Conservation (phyloP, 2,113 vertebrate genomes). For the Galemys pyrenaicus region DNA sequence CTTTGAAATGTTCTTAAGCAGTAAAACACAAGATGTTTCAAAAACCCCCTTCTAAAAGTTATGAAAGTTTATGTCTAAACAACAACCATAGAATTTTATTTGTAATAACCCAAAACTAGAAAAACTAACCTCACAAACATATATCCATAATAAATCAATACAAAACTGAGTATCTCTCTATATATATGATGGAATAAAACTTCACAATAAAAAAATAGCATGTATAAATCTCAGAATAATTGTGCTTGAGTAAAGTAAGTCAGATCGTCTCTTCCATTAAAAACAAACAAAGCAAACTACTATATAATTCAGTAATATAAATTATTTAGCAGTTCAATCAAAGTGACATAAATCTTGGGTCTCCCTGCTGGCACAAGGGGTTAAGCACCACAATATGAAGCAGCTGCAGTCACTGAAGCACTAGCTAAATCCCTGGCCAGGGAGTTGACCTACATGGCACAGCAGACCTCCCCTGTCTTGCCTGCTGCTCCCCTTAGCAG, state of each 20-base stretch:
- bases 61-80: neutral
- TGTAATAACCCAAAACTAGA: neutral
- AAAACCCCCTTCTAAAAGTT: neutral
- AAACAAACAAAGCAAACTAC: neutral
- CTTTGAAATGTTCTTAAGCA: neutral
- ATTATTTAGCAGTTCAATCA: neutral
- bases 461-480: too few species aligned
- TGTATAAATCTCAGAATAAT: neutral
- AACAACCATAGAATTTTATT: neutral
- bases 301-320: neutral
- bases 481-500: too few species aligned
- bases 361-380: too few species aligned
- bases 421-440: too few species aligned
- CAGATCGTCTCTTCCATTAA: neutral
- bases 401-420: too few species aligned
- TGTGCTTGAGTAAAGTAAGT: neutral
- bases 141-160: neutral
- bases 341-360: neutral
- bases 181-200: neutral
- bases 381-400: too few species aligned
- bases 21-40: neutral
- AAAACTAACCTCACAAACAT: neutral
- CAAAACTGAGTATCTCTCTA: neutral
- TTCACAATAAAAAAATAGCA: neutral
- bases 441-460: too few species aligned